These are phyloP conservation scores for Nephrotoma guestfalica DNA, from an alignment of 2,888 invertebrate genomes.

Conservation along the genomic window DNA sequence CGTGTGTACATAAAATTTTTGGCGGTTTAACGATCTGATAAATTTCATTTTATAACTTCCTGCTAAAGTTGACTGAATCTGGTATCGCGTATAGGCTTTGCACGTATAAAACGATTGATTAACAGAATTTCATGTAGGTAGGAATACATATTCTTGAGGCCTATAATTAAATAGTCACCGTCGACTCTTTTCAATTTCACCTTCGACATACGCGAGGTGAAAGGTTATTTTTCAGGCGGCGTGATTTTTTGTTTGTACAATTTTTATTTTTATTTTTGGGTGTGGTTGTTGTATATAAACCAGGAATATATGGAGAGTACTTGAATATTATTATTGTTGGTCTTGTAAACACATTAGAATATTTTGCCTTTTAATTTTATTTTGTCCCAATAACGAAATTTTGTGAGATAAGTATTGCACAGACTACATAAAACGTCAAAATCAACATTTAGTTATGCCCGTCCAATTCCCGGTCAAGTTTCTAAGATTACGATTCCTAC, in stretches of 20 bases:
- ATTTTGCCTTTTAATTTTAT: neutral
- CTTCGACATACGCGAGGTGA: neutral
- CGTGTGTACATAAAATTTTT: neutral
- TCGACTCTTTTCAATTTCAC: neutral
- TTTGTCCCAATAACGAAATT: too few species aligned
- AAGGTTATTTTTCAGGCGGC: neutral
- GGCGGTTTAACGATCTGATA: neutral
- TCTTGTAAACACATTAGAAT: neutral
- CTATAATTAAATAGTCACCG: neutral
- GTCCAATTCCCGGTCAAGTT: too few species aligned
- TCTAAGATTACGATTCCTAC: too few species aligned
- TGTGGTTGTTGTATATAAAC: neutral
- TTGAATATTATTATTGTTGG: neutral
- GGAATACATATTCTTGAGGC: neutral
- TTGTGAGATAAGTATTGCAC: too few species aligned
- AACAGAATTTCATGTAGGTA: neutral
- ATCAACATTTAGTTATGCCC: too few species aligned
- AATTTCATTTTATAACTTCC: neutral
- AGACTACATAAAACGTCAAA: too few species aligned
- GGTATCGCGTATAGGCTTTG: neutral
- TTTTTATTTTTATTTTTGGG: neutral
- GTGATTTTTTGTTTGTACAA: neutral
- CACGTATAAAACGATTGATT: neutral
- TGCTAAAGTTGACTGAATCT: neutral
- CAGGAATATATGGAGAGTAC: neutral